Evolutionary conservation across 2,113 vertebrate species (phyloP), one percentile per base, ranked within the genome.

Genomic region (Drymodes brunneopygia): DNA sequence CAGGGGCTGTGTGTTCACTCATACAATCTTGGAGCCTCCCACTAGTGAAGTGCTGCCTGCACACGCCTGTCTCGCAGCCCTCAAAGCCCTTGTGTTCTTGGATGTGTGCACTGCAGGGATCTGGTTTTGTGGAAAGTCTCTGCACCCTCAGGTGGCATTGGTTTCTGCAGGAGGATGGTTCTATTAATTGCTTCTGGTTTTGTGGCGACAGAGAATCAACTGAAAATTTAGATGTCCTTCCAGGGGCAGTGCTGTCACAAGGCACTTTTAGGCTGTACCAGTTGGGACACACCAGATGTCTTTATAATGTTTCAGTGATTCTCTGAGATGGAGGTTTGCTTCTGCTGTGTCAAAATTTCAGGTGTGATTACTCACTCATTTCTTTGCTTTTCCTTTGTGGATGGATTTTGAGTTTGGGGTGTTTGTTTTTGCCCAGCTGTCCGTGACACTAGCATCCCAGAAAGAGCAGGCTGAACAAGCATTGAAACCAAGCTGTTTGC

Each of bases 391-490:
- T 69, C 50, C 21, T n/a, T 69, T 75, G 5, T 33, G 54, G 19
- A 8, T 65, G 8, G n/a, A 17, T 40, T 71, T 88, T 70, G 65
- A 62, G 17, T 31, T 53, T 27, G 60, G 20, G 29, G 9, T 40
- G 28, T 36, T 56, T n/a, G 6, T 20, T 65, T 94, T 60, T 38
- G 33, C n/a, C 16, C 24, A 61, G 11, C 31, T 62, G 27, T 36
- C 54, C 10, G 33, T 53, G 47, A 11, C 29, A 24, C 8, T 24
- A 15, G 40, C 13, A 57, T 14, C 57, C 27, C 20, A 36, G 48
- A n/a, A 60, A 23, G 19, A 67, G 40, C 0, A 2, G 47, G 22
- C 56, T 61, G 44, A 71, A 20, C 0, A 3, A 53, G 57, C 0
- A 1, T 3, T 7, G 18, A 72, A 57, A 36, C 20, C 11, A 51